These are phyloP conservation scores for Stictocephala bisonia DNA, from an alignment of 2,888 invertebrate genomes.

Conservation along the genomic window DNA sequence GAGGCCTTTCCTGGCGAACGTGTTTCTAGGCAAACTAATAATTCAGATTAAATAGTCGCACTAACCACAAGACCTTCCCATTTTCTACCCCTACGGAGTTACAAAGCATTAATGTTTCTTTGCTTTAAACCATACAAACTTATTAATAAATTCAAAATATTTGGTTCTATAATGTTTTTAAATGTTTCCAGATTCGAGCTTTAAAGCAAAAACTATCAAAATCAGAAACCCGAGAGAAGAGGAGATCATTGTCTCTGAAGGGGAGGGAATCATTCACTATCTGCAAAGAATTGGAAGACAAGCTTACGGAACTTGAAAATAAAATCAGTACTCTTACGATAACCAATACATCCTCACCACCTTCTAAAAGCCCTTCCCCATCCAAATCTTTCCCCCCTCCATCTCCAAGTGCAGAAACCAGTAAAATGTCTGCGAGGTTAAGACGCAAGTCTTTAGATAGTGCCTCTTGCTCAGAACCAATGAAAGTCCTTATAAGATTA, in stretches of 20 bases:
- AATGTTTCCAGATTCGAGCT: constrained; percentile 67
- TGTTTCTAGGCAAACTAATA: too few species aligned
- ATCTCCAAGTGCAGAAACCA: constrained; percentile 21
- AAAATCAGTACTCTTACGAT: constrained; percentile 78
- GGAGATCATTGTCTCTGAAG: constrained; percentile 85
- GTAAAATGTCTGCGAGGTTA: constrained; percentile 69
- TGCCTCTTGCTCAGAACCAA: constrained; percentile 80
- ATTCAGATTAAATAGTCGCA: too few species aligned
- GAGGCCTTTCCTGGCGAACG: too few species aligned
- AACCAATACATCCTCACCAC: constrained; percentile 65
- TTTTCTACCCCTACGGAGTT: too few species aligned
- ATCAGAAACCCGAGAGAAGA: constrained; percentile 80
- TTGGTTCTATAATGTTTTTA: too few species aligned
- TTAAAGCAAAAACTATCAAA: constrained; percentile 84
- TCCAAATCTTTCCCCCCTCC: constrained; percentile 33
- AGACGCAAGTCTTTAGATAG: constrained; percentile 83
- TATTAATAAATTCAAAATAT: too few species aligned
- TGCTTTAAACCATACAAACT: too few species aligned
- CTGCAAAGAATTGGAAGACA: constrained; percentile 86
- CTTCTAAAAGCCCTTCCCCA: constrained; percentile 59
- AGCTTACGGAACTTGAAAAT: constrained; percentile 82
- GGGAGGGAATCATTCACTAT: constrained; percentile 84
- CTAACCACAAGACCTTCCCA: too few species aligned
- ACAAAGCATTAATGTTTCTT: too few species aligned
- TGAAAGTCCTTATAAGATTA: constrained; percentile 72